Base-by-base conservation (phyloP, 2,113 vertebrate species). In the Alligator mississippiensis region DNA sequence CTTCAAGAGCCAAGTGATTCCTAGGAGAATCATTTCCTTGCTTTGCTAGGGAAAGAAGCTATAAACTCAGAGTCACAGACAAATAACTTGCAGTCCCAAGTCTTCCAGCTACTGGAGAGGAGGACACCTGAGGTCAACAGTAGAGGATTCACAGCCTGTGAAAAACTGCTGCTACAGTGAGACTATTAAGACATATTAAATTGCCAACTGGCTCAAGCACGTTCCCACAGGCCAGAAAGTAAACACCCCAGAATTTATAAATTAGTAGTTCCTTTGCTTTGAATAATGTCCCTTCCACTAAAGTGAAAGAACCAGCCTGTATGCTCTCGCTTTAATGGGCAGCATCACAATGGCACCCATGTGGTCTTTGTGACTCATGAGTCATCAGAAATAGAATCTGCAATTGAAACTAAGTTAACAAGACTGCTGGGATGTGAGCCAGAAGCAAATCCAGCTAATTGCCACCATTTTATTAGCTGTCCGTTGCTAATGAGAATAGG, bases 1-100 rank as follows among this genome's bases (percentile, higher is more conserved):
- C 6, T 75, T 63, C 0, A 0, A 55, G 25, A 34, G 8, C 3
- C 4, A 55, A 3, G 28, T 15, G 0, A 1, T 79, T 77, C 15
- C 58, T 82, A 0, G 0, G 8, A 47, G 47, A 47, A 47, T 47
- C 47, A 47, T 30, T 70, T 30, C 27, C 66, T 34, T 22, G 68
- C n/a, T 10, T 19, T 70, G 57, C 38, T n/a, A 87, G 68, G 62
- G 21, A 5, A 92, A 80, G 63, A 34, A 76, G 2, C 16, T 17
- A 54, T 13, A 17, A 75, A 17, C 38, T 79, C 22, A 55, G 30
- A 21, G 24, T 30, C 58, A 93, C 58, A 61, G 61, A 24, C 77
- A 74, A 90, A 90, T 21, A 17, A 54, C n/a, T 11, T 83, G 59
- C 55, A 70, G 70, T 12, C 83, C 57, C 34, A 72, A 72, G 12